Conservation (phyloP, 2,888 invertebrate species). For the Monopis laevigella region DNA sequence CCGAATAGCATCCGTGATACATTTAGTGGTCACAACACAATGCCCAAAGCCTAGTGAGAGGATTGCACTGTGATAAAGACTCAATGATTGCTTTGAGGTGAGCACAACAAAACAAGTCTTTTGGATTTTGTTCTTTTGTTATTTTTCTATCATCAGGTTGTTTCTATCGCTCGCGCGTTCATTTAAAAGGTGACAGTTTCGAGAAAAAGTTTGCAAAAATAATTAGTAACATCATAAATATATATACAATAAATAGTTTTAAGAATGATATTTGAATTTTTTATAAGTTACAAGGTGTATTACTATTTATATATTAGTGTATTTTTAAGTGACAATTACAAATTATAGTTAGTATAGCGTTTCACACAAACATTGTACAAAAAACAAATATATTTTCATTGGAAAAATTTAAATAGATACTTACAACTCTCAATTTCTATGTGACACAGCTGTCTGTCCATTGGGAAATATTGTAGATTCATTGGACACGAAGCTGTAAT, state of each 20-base stretch:
- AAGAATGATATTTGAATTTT: background rate
- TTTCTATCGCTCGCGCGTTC: background rate
- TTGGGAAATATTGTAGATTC: slow-evolving; percentile 96
- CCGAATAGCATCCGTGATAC: slow-evolving; percentile 62
- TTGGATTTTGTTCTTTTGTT: slow-evolving; percentile 24
- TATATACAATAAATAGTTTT: background rate
- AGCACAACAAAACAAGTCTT: slow-evolving; percentile 33
- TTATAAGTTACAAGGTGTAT: too few relatives aligned
- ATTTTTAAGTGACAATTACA: too few relatives aligned
- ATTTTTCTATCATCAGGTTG: slow-evolving; percentile 46
- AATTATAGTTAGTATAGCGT: too few relatives aligned
- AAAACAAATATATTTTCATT: background rate
- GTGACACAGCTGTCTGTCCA: slow-evolving; percentile 94
- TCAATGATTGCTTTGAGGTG: slow-evolving; percentile 47
- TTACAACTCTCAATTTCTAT: slow-evolving; percentile 98
- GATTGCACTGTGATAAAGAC: slow-evolving; percentile 48
- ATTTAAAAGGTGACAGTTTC: background rate
- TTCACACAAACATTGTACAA: background rate
- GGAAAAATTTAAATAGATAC: slow-evolving; percentile 59
- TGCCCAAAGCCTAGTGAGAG: slow-evolving; percentile 58
- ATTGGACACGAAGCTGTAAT: slow-evolving; percentile 96
- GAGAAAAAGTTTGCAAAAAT: background rate
- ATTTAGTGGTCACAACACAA: slow-evolving; percentile 61
- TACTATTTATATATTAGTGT: too few relatives aligned
- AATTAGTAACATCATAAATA: background rate